phyloP scores from a whole-genome alignment of 2,113 vertebrate species.

The Smithornis capensis region DNA sequence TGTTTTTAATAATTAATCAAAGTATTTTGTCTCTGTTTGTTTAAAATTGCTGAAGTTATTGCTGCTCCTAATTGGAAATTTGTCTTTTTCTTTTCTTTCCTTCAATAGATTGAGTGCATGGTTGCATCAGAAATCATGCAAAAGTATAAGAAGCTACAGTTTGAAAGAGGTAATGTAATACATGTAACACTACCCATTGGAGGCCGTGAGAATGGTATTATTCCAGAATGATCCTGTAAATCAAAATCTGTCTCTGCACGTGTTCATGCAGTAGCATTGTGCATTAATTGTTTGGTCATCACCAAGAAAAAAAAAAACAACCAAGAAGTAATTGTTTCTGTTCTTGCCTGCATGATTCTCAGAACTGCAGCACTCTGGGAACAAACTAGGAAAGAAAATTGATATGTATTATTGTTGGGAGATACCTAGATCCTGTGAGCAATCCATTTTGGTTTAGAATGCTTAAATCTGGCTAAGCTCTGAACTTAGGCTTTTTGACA shows the following conservation, averaged over 20 bases:
- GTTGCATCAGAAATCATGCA: slow-evolving; percentile 96
- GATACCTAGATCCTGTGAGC: no score
- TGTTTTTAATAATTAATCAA: neutral
- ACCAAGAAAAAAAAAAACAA: neutral
- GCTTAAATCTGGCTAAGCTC: no score
- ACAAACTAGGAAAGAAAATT: slow-evolving; percentile 4
- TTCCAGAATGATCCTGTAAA: neutral
- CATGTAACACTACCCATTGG: neutral
- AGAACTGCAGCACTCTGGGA: neutral
- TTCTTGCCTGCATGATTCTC: neutral
- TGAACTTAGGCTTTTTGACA: no score
- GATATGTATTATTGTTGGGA: no score
- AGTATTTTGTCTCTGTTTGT: neutral
- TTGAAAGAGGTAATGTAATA: slow-evolving; percentile 87
- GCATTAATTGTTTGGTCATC: neutral
- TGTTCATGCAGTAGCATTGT: neutral
- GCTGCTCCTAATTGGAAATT: neutral
- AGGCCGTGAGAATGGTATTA: neutral
- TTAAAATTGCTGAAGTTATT: neutral
- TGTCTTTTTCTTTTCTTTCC: neutral
- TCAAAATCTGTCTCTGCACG: neutral
- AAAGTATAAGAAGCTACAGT: slow-evolving; percentile 94
- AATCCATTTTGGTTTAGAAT: no score
- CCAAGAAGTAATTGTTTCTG: neutral
- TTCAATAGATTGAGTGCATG: slow-evolving; percentile 92